Conservation (phyloP, 2,113 vertebrate genomes). For the Myxocyprinus asiaticus region DNA sequence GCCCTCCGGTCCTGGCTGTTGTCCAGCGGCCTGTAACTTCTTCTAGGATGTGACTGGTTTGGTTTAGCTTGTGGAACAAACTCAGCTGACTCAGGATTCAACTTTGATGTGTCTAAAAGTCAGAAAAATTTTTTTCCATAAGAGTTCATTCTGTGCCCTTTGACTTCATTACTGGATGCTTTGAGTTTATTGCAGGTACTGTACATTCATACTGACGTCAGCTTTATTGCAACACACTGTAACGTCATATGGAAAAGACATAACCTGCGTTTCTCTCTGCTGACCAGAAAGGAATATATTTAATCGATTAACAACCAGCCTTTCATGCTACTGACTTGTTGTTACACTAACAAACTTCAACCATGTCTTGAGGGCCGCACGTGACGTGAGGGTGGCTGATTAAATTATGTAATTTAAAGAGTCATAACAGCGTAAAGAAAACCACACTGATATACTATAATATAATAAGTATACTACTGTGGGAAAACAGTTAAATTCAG, state of each 20-base stretch:
- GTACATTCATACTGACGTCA: constrained; percentile 8
- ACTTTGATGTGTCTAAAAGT: constrained; percentile 71
- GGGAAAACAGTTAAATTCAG: too few species aligned
- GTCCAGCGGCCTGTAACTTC: constrained; percentile 73
- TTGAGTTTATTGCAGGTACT: not conserved
- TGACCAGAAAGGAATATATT: not conserved
- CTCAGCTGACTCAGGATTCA: constrained; percentile 77
- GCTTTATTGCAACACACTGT: not conserved
- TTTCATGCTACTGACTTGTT: too few species aligned
- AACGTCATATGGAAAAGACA: not conserved
- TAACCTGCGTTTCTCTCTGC: not conserved
- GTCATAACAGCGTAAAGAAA: too few species aligned
- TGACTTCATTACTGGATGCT: not conserved
- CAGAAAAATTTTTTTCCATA: not conserved
- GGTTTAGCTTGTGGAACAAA: constrained; percentile 72
- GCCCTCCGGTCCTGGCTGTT: constrained; percentile 56
- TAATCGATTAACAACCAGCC: too few species aligned
- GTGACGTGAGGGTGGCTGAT: too few species aligned
- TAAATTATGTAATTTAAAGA: too few species aligned
- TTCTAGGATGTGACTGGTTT: constrained; percentile 68
- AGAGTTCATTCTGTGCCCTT: not conserved
- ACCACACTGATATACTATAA: too few species aligned
- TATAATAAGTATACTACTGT: too few species aligned
- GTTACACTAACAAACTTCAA: too few species aligned
- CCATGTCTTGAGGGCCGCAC: too few species aligned